Conservation (phyloP, 2,888 invertebrate species). For the Melolontha melolontha region DNA sequence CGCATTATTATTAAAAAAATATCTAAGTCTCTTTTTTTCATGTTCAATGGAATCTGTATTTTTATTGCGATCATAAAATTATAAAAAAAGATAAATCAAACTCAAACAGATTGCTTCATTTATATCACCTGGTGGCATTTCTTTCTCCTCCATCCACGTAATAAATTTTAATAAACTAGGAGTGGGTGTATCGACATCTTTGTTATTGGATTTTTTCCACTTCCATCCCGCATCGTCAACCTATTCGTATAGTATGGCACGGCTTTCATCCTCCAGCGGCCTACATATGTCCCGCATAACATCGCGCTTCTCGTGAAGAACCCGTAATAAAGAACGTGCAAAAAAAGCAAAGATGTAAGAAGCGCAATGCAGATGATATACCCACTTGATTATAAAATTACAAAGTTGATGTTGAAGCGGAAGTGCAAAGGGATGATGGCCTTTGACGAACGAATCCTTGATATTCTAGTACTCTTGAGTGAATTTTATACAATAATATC, state of each 20-base stretch:
- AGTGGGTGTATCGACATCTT: constrained; percentile 27
- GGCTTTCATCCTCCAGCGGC: constrained; percentile 2
- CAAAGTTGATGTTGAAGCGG: neutral
- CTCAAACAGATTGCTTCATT: too few relatives aligned
- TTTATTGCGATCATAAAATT: too few relatives aligned
- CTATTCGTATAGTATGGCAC: constrained; percentile 10
- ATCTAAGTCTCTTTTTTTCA: too few relatives aligned
- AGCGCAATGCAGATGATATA: neutral
- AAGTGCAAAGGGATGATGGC: too few relatives aligned
- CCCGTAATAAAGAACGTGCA: neutral
- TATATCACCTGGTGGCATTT: too few relatives aligned
- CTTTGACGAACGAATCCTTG: too few relatives aligned
- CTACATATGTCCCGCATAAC: too few relatives aligned
- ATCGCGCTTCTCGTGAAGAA: neutral
- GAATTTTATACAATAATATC: too few relatives aligned
- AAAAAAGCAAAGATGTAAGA: neutral
- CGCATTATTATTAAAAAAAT: too few relatives aligned
- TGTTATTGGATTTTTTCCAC: constrained; percentile 17
- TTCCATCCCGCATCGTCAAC: constrained; percentile 9
- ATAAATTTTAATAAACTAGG: constrained; percentile 20
- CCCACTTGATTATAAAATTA: neutral
- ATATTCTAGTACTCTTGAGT: too few relatives aligned
- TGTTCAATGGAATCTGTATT: too few relatives aligned
- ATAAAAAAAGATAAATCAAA: too few relatives aligned
- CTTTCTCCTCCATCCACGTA: neutral